Evolutionary conservation across 2,113 vertebrate genomes (phyloP), one percentile per base, ranked within the genome.

Genomic region (Ahaetulla prasina): DNA sequence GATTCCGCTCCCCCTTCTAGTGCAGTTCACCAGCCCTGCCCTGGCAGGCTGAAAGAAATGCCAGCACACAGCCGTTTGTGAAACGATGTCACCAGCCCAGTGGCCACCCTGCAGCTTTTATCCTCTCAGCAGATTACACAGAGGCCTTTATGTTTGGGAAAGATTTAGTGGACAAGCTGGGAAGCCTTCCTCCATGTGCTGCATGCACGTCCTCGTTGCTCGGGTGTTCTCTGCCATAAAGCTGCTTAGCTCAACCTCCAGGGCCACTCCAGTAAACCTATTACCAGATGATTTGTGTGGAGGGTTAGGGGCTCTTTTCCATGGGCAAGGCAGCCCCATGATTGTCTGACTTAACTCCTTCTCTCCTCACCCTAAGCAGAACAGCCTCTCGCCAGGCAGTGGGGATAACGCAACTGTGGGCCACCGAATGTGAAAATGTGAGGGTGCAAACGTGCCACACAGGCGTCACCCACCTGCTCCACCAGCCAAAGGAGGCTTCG

Each of bases 191-290:
- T 3, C 80, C 35, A 0, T 7, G 45, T 2, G 55, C 85, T 50
- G 8, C 0, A 57, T 50, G 68, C 27, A 39, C 0, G 0, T 90
- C 12, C 2, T 92, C 84, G 3, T 91, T 63, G 3, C 91, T 57
- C 27, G 11, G 74, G 18, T 92, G 27, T 68, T 88, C 84, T 23
- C 54, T 10, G 91, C 94, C 50, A 3, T 52, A 91, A 94, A 96
- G 95, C 95, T 92, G 94, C 95, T 95, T 85, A 92, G 93, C 0
- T 68, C 30, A 5, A 12, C 49, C 93, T 90, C 80, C 0, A 16
- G 94, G 0, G 0, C 3, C 68, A 4, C 87, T 0, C 0, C 89
- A 0, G 27, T 91, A 89, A 94, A 90, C 10, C 91, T 92, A 0
- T 50, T 47, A 43, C 92, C 68, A 43, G 50, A 47, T 0, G 16